Percentiles rank a stretch among this genome's conserved stretches.
phyloP scores from a whole-genome alignment of 2,113 vertebrate species.

The Campylomormyrus numenius region DNA sequence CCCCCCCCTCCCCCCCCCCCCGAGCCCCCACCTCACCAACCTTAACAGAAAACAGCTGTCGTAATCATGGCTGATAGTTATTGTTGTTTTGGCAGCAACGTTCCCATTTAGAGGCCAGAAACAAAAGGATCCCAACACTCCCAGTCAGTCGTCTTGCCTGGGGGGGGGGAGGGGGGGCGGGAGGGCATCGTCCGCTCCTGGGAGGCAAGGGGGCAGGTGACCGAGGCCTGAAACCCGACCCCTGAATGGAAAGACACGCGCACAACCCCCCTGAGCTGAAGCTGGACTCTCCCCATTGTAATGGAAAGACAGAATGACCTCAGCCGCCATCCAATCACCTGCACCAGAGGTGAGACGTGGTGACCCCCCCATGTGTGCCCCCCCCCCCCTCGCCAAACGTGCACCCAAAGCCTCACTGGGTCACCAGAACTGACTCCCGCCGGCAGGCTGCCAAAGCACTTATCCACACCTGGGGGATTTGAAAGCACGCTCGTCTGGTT shows the following conservation, averaged over 20 bases:
- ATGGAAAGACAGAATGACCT: not conserved
- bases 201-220: not conserved
- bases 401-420: not conserved
- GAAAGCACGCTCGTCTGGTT: not conserved
- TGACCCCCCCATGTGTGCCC: too few relatives aligned
- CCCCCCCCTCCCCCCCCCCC: too few relatives aligned
- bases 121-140: not conserved
- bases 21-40: not conserved
- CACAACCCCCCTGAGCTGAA: not conserved
- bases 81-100: not conserved
- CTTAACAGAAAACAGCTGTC: not conserved
- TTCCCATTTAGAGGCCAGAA: not conserved
- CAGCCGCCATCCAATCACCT: not conserved
- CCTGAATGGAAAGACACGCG: not conserved
- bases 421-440: not conserved
- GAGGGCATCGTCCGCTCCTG: not conserved
- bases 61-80: not conserved
- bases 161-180: too few relatives aligned
- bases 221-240: not conserved
- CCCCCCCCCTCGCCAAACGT: not conserved
- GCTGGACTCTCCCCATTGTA: not conserved
- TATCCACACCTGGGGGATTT: not conserved
- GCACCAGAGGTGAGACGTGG: not conserved
- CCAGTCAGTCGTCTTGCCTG: not conserved
- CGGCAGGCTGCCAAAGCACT: not conserved